These are phyloP conservation scores for Cololabis saira DNA, from an alignment of 2,113 vertebrate species.

Conservation along the genomic window DNA sequence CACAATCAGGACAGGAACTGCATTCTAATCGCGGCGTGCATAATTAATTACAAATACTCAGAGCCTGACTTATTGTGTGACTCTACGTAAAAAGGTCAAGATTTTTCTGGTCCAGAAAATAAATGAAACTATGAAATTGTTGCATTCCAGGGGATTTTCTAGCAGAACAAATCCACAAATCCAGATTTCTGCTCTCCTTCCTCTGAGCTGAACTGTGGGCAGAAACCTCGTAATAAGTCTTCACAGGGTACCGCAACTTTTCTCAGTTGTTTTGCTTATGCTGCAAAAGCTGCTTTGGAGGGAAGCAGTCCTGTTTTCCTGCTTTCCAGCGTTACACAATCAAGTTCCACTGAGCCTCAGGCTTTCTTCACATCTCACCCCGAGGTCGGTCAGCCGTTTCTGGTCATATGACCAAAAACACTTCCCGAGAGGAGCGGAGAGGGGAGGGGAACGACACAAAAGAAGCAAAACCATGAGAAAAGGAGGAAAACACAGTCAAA, in stretches of 20 bases:
- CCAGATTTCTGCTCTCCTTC: no score
- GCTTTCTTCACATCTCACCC: neutral
- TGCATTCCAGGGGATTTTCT: conserved; percentile 26
- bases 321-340: conserved; percentile 52
- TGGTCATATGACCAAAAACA: conserved; percentile 60
- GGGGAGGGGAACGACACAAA: neutral
- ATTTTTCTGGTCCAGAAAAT: no score
- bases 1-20: no score
- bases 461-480: no score
- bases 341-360: conserved; percentile 36
- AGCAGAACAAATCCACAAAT: conserved; percentile 37
- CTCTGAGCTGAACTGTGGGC: no score
- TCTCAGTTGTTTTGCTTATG: neutral
- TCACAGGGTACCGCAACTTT: no score
- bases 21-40: no score
- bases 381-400: conserved; percentile 8
- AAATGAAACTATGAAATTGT: conserved; percentile 4
- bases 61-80: no score
- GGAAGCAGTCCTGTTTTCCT: conserved; percentile 22
- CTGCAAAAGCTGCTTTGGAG: neutral
- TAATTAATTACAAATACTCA: no score
- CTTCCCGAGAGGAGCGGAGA: neutral
- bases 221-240: no score
- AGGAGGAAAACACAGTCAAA: no score
- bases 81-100: no score